phyloP scores from a whole-genome alignment of 2,113 vertebrate species.

The Neolamprologus kungweensis region DNA sequence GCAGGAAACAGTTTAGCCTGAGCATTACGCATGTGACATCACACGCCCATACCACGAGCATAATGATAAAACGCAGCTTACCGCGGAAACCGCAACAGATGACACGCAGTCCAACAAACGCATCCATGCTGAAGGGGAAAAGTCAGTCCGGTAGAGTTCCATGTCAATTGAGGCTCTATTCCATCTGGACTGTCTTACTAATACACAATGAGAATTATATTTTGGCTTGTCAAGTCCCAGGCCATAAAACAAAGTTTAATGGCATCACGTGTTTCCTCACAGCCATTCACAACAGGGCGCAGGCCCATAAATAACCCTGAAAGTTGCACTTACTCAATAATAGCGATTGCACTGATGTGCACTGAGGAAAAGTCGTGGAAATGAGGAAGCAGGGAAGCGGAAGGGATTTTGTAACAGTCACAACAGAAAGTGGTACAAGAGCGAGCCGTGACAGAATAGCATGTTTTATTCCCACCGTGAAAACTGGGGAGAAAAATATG shows the following conservation, averaged over 20 bases:
- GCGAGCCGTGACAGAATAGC: not conserved
- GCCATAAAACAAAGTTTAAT: slow-evolving; percentile 99
- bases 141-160: slow-evolving; percentile 69
- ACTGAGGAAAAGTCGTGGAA: slow-evolving; percentile 40
- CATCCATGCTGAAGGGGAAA: slow-evolving; percentile 54
- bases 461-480: not conserved
- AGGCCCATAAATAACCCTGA: slow-evolving; percentile 96
- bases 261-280: slow-evolving; percentile 96
- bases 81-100: slow-evolving; percentile 67
- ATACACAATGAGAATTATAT: slow-evolving; percentile 99
- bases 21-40: slow-evolving; percentile 50
- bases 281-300: slow-evolving; percentile 94
- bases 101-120: slow-evolving; percentile 47
- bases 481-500: not conserved
- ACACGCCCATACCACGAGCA: slow-evolving; percentile 54
- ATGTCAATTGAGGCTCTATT: slow-evolving; percentile 79
- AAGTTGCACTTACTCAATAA: slow-evolving; percentile 89
- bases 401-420: not conserved
- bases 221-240: slow-evolving; percentile 99
- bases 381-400: not conserved
- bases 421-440: not conserved
- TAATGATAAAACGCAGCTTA: slow-evolving; percentile 75
- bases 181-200: slow-evolving; percentile 97
- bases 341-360: slow-evolving; percentile 64
- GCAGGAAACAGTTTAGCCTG: slow-evolving; percentile 31